These are phyloP conservation scores for Phoenicopterus ruber DNA, from an alignment of 2,113 vertebrate genomes.

Conservation along the genomic window DNA sequence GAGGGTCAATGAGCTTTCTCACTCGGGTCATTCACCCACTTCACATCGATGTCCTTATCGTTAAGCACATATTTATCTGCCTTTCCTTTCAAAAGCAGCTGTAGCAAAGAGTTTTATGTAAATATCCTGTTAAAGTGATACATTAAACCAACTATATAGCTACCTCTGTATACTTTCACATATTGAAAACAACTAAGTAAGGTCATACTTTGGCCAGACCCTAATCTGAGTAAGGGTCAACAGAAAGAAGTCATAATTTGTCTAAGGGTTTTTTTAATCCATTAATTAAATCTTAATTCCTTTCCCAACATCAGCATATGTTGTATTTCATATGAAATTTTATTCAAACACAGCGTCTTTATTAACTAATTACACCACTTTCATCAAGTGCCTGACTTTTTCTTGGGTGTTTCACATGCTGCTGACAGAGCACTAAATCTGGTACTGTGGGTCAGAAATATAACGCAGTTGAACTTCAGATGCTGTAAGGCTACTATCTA, in stretches of 20 bases:
- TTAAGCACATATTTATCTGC: background rate
- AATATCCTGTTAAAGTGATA: background rate
- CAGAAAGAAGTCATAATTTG: background rate
- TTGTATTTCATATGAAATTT: background rate
- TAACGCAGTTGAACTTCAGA: background rate
- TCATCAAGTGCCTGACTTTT: background rate
- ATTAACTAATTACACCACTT: background rate
- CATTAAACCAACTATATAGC: background rate
- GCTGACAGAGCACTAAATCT: background rate
- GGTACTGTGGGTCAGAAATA: background rate
- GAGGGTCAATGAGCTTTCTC: constrained; percentile 1
- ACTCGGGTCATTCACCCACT: background rate
- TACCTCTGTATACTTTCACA: background rate
- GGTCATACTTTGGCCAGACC: background rate
- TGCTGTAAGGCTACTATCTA: background rate
- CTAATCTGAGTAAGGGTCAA: background rate
- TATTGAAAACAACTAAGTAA: background rate
- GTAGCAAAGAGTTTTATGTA: background rate
- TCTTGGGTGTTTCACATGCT: background rate
- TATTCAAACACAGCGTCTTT: background rate
- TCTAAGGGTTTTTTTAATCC: background rate
- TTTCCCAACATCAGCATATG: background rate
- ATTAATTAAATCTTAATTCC: background rate
- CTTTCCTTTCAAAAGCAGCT: background rate
- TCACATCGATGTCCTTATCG: background rate